These are phyloP conservation scores for Spatulosminthurus flaviceps DNA, from an alignment of 2,888 invertebrate genomes.

Conservation along the genomic window DNA sequence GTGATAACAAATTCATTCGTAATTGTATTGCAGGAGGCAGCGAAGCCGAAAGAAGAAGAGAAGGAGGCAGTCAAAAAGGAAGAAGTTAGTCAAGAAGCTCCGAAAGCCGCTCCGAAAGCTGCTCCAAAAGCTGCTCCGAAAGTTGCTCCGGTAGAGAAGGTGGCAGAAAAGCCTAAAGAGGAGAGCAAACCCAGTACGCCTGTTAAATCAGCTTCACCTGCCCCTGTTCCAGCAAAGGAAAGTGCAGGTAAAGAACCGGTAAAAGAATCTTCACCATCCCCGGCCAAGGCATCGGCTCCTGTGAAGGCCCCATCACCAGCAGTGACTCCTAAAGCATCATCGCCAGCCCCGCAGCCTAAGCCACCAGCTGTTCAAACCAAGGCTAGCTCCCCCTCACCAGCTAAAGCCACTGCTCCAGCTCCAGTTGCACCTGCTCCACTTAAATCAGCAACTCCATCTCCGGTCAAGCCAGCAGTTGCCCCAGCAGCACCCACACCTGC, in stretches of 20 bases:
- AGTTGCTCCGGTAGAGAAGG: slow-evolving; percentile 35
- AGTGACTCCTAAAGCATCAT: slow-evolving; percentile 48
- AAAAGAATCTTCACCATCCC: slow-evolving; percentile 50
- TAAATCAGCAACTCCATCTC: slow-evolving; percentile 23
- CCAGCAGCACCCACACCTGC: slow-evolving; percentile 42
- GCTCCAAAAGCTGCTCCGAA: slow-evolving; percentile 46
- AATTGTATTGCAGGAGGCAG: background rate
- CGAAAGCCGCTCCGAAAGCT: slow-evolving; percentile 45
- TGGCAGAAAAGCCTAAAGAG: slow-evolving; percentile 43
- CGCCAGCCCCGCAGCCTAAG: slow-evolving; percentile 45
- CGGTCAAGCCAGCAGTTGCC: slow-evolving; percentile 16
- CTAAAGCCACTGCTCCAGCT: slow-evolving; percentile 21
- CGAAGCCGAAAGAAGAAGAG: slow-evolving; percentile 31
- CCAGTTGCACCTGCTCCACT: background rate
- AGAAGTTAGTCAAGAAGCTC: slow-evolving; percentile 32
- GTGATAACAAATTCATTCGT: too few relatives aligned
- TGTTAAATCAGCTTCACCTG: slow-evolving; percentile 36
- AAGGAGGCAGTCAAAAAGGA: slow-evolving; percentile 43
- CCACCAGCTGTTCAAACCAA: background rate
- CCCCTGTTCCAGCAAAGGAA: slow-evolving; percentile 45
- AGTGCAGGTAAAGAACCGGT: slow-evolving; percentile 43
- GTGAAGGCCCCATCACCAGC: slow-evolving; percentile 41
- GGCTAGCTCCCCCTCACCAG: slow-evolving; percentile 41
- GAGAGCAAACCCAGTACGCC: slow-evolving; percentile 28
- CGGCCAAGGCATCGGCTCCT: slow-evolving; percentile 41